Evolutionary conservation across 2,888 invertebrate genomes (phyloP).

Genomic region (Paralinhomoeus sp.): DNA sequence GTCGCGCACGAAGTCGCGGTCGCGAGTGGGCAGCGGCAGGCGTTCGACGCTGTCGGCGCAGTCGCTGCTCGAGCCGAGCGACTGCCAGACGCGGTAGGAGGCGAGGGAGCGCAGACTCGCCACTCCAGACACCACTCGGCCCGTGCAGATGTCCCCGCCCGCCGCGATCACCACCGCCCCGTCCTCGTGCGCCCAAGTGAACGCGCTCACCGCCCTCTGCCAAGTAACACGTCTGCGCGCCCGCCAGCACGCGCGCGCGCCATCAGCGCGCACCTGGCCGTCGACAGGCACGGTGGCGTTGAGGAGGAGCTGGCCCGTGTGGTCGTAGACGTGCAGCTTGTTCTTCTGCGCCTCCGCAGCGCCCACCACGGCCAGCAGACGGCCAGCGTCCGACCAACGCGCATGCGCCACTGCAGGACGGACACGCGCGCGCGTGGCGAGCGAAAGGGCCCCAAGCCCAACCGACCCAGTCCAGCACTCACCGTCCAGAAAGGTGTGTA

Average conservation of each 20-base stretch:
- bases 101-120: constrained; percentile 25
- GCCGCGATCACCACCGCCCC: constrained; percentile 75
- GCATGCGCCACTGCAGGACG: neutral
- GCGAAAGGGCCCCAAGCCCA: neutral
- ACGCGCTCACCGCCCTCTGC: constrained; percentile 37
- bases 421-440: neutral
- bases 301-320: neutral
- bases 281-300: neutral
- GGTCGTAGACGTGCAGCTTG: neutral
- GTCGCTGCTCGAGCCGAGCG: constrained; percentile 12
- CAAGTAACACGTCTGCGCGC: neutral
- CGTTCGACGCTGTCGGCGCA: constrained; percentile 46
- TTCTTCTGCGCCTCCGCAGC: neutral
- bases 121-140: constrained; percentile 44
- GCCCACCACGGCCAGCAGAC: constrained; percentile 6
- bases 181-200: constrained; percentile 97
- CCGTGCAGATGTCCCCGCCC: constrained; percentile 59
- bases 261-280: neutral
- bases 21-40: constrained; percentile 60
- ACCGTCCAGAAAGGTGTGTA: too few relatives aligned
- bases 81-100: constrained; percentile 14
- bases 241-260: neutral
- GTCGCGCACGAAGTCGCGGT: constrained; percentile 10
- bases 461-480: constrained; percentile 17
- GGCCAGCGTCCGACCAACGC: constrained; percentile 2